Base-by-base conservation (phyloP, 2,797 vertebrate species). In the Mormyrus proboscirostris region DNA sequence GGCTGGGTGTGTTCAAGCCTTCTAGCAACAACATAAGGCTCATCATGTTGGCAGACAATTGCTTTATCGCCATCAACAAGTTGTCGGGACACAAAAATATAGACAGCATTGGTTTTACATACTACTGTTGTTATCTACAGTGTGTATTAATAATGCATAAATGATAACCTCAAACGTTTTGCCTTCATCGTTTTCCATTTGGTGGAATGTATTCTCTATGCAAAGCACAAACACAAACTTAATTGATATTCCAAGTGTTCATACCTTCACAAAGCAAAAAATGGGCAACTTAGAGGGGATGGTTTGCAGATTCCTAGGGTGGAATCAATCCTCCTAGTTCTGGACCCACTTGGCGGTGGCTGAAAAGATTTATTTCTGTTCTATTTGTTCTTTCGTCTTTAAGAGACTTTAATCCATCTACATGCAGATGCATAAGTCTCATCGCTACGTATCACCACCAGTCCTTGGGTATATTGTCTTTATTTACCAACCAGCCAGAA, bases 341-440 rank as follows among this genome's bases (percentile, higher is more conserved):
- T 65, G 62, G 22, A 3, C 25, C 10, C 25, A 33, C 25, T 33
- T 73, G 65, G 29, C 1, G 12, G 65, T 73, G 89, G 89, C 38
- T 33, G 92, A 91, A 91, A 91, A 91, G 9, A 91, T 91, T 88
- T 90, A 91, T 88, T 90, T 89, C 0, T 50, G 76, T 87, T 89
- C 92, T 89, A 95, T 94, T 94, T 95, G 93, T 93, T 91, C 16
- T 87, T 90, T 85, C 91, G 91, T 89, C 90, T 90, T 93, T 93
- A 92, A 90, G 33, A 90, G 89, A 88, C 91, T 33, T 53, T 51
- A 51, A 94, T 95, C 92, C 92, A 94, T 95, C 93, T 57, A 89
- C 85, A 88, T 88, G 90, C 91, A 41, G 91, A 93, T 90, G 91
- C 69, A 14, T 83, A 91, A 91, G 93, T 92, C 92, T 90, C 47